Evolutionary conservation across 1,140 invertebrate genomes (phyloP).

Genomic region (Tyrophagus putrescentiae): DNA sequence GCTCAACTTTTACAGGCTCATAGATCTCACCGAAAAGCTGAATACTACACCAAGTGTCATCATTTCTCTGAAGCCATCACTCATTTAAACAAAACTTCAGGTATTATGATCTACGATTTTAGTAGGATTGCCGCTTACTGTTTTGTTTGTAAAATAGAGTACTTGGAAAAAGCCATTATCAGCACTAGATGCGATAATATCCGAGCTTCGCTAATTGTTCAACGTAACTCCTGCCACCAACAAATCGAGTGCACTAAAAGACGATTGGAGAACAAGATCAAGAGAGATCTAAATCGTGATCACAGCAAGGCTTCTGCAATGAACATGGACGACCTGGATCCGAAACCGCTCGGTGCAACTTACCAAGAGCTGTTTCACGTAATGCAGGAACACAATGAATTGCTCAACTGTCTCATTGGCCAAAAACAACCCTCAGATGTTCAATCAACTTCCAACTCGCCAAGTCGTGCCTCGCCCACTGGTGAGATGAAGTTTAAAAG

Average conservation of each 20-base stretch:
- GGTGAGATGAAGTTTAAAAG: neutral
- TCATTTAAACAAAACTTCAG: slow-evolving; percentile 1
- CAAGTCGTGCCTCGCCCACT: neutral
- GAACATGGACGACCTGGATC: neutral
- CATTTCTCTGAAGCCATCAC: slow-evolving; percentile 6
- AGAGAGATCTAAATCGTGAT: neutral
- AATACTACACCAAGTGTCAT: slow-evolving; percentile 6
- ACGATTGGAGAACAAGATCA: slow-evolving; percentile 6
- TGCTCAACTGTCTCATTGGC: neutral
- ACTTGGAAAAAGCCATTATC: neutral
- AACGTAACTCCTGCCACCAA: neutral
- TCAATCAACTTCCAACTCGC: neutral
- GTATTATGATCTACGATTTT: neutral
- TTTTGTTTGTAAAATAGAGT: slow-evolving; percentile 8
- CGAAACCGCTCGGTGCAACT: neutral
- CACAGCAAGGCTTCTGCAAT: neutral
- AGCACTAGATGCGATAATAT: slow-evolving; percentile 10
- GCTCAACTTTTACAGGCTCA: neutral
- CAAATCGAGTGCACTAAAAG: slow-evolving; percentile 4
- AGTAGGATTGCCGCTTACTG: neutral
- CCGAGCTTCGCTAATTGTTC: slow-evolving; percentile 1
- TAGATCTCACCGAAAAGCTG: slow-evolving; percentile 6
- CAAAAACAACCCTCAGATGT: neutral
- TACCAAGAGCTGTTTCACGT: neutral
- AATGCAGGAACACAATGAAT: neutral